These are phyloP conservation scores for Potamarius usumacintae DNA, from an alignment of 2,113 vertebrate species.

Conservation along the genomic window DNA sequence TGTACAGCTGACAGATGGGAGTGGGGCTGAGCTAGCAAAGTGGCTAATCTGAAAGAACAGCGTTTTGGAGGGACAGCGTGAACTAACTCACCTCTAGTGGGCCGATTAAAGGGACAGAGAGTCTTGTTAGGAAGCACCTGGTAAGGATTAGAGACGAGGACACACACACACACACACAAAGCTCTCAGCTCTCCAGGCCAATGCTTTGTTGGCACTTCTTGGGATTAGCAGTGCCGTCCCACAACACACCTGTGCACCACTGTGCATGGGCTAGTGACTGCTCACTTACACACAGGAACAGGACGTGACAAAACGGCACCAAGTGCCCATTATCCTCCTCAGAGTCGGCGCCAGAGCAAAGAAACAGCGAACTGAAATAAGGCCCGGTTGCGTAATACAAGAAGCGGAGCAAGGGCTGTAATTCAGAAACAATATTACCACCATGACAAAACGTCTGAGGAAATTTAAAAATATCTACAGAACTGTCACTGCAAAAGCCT, in stretches of 20 bases:
- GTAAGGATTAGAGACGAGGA: conserved; percentile 51
- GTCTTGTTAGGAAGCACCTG: conserved; percentile 56
- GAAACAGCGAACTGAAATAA: neutral
- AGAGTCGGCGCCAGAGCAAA: conserved; percentile 14
- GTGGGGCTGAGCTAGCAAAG: conserved; percentile 48
- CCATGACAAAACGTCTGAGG: neutral
- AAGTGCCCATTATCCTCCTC: conserved; percentile 44
- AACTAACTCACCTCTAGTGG: conserved; percentile 33
- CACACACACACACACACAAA: conserved; percentile 31
- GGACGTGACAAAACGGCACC: conserved; percentile 44
- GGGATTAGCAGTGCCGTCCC: conserved; percentile 55
- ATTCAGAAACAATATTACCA: neutral
- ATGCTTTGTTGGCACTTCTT: conserved; percentile 51
- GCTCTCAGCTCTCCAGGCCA: conserved; percentile 44
- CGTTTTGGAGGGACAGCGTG: conserved; percentile 51
- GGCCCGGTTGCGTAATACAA: conserved; percentile 17
- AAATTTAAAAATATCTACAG: neutral
- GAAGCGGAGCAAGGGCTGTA: neutral
- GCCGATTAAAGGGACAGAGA: conserved; percentile 48
- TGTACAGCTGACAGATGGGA: conserved; percentile 64
- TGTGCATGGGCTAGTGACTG: conserved; percentile 24
- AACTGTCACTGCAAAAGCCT: too few relatives aligned
- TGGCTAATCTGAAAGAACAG: conserved; percentile 56
- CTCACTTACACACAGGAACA: conserved; percentile 49
- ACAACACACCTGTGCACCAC: conserved; percentile 45